These are phyloP conservation scores for Ganaspis brasiliensis DNA, from an alignment of 2,888 invertebrate genomes.

Conservation along the genomic window DNA sequence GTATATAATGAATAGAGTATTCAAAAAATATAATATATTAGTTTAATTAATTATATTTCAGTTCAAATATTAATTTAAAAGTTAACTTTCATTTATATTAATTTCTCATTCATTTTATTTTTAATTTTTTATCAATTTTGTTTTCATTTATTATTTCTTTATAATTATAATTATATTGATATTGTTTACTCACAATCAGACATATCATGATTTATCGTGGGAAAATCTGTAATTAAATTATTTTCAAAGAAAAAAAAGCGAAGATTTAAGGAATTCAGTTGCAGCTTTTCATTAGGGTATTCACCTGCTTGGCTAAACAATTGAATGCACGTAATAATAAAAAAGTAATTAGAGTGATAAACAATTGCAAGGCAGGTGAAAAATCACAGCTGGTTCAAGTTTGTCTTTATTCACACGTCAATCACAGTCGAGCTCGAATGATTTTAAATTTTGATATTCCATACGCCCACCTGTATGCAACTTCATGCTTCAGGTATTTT, in stretches of 20 bases:
- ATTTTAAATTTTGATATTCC: constrained; percentile 55
- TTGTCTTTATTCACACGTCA: constrained; percentile 59
- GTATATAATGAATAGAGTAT: too few species aligned
- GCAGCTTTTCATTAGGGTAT: constrained; percentile 5
- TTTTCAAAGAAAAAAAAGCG: neutral
- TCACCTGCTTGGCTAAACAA: neutral
- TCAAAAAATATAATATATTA: too few species aligned
- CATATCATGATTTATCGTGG: neutral
- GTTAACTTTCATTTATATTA: too few species aligned
- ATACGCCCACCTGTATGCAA: constrained; percentile 55
- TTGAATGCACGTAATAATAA: constrained; percentile 4
- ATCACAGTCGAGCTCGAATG: constrained; percentile 55
- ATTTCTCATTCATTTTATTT: too few species aligned
- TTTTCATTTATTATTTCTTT: too few species aligned
- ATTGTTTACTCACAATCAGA: too few species aligned
- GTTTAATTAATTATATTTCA: too few species aligned
- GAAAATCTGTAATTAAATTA: neutral
- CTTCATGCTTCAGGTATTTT: constrained; percentile 21
- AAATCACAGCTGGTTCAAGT: constrained; percentile 70
- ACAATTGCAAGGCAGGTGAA: constrained; percentile 65
- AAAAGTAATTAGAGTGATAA: constrained; percentile 29
- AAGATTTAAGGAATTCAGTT: neutral
- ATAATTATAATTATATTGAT: too few species aligned
- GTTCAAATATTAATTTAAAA: too few species aligned
- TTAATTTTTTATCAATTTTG: too few species aligned